Evolutionary conservation across 2,888 invertebrate species (phyloP), one percentile per base, ranked within the genome.

Genomic region (Scaptomyza caliginosa): DNA sequence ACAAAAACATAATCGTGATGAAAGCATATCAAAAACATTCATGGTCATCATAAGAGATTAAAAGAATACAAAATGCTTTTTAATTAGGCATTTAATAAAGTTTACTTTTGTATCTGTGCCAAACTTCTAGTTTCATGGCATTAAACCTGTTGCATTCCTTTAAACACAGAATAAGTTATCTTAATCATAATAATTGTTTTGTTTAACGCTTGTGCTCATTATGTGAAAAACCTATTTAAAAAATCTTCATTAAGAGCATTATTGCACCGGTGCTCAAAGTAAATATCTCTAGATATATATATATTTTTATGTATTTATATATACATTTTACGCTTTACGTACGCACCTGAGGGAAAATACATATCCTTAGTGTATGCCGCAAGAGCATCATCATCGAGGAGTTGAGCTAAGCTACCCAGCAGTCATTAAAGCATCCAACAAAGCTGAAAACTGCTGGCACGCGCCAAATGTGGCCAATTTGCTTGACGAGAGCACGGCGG

Each of bases 401-500:
- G 26, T 40, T 16, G 39, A 38, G 5, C 52, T 74, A 28, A 17
- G 43, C 17, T 17, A 28, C 77, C 58, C 73, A 67, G 40, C 65
- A 64, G 75, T 83, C 77, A 80, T 83, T 80, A 83, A 59, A 50
- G 74, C 50, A 60, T 38, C 65, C 67, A 62, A 67, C 75, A 56
- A 74, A 72, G 66, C 69, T 65, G 58, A 78, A 76, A 79, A 76
- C 67, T 57, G 76, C 54, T 67, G 74, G 68, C 77, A 79, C 66
- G 64, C 68, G 85, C 75, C 66, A 82, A 85, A 82, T 79, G 85
- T 79, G 75, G 68, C 83, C 80, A 83, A 83, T 83, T 83, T 77
- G 71, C 46, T 49, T 74, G 58, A 55, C 42, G 54, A 32, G 36
- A 26, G 39, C 28, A 11, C 17, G 46, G 51, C 40, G 43, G 8